Evolutionary conservation across 1,140 invertebrate species (phyloP).

Genomic region (Heliothis subflexa): DNA sequence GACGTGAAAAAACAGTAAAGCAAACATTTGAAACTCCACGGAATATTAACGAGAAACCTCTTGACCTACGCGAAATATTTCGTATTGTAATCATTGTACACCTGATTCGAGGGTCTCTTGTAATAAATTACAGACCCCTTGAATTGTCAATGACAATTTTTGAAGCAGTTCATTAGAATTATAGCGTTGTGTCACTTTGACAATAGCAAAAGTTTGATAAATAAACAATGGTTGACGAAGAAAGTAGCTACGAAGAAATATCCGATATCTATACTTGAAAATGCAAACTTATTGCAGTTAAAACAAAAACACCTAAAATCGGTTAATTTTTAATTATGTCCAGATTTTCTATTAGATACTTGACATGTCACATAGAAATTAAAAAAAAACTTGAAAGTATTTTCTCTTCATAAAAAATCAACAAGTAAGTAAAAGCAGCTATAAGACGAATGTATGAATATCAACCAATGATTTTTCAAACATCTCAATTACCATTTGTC

Average conservation of each 20-base stretch:
- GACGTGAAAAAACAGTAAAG: slow-evolving; percentile 35
- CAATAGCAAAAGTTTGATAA: background rate
- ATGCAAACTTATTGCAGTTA: background rate
- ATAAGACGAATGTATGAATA: background rate
- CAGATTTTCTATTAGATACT: too few species aligned
- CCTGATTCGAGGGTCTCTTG: slow-evolving; percentile 23
- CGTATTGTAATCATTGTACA: slow-evolving; percentile 36
- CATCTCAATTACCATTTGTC: slow-evolving; percentile 30
- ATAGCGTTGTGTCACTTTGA: slow-evolving; percentile 1
- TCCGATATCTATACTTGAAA: background rate
- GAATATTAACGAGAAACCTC: slow-evolving; percentile 31
- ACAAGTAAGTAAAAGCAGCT: too few species aligned
- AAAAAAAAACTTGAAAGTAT: too few species aligned
- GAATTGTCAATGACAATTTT: slow-evolving; percentile 23
- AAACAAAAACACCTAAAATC: too few species aligned
- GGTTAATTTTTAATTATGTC: too few species aligned
- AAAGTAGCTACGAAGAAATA: background rate
- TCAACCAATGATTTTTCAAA: slow-evolving; percentile 1
- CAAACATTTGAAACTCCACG: slow-evolving; percentile 24
- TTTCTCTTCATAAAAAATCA: too few species aligned
- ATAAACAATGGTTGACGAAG: background rate
- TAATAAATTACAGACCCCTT: slow-evolving; percentile 17
- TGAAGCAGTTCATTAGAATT: slow-evolving; percentile 17
- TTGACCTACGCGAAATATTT: slow-evolving; percentile 33
- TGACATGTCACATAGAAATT: too few species aligned